Conservation (phyloP, 2,888 invertebrate species). For the Drosophila gaucha region DNA sequence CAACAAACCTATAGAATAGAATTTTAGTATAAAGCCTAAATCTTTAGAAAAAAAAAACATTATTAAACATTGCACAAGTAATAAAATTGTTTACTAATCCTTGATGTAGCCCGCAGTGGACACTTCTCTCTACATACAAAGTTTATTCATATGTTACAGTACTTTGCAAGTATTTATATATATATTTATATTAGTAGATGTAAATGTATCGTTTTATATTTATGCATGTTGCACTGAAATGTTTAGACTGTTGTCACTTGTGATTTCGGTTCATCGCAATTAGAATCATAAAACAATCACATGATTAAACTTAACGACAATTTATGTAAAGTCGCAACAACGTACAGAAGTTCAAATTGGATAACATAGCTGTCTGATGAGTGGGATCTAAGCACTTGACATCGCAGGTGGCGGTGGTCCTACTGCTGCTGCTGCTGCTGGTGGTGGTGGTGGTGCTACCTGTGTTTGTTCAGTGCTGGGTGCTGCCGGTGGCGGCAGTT, state of each 20-base stretch:
- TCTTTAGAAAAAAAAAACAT: conserved; percentile 5
- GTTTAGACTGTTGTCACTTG: conserved; percentile 46
- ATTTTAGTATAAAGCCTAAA: background rate
- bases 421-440: conserved; percentile 10
- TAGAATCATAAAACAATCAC: conserved; percentile 47
- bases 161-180: conserved; percentile 11
- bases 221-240: conserved; percentile 44
- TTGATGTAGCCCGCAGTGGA: background rate
- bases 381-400: conserved; percentile 36
- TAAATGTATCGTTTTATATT: conserved; percentile 27
- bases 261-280: conserved; percentile 47
- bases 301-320: conserved; percentile 67
- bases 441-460: conserved; percentile 4
- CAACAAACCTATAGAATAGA: no score
- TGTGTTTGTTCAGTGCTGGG: conserved; percentile 33
- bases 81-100: conserved; percentile 11
- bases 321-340: conserved; percentile 42
- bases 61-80: conserved; percentile 15
- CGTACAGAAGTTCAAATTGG: conserved; percentile 8
- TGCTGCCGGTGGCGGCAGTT: conserved; percentile 12
- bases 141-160: conserved; percentile 12
- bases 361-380: conserved; percentile 40
- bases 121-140: background rate
- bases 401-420: conserved; percentile 24
- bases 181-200: conserved; percentile 9